Evolutionary conservation across 2,888 invertebrate species (phyloP), one percentile per base, ranked within the genome.

Genomic region (Dichetophora obliterata): DNA sequence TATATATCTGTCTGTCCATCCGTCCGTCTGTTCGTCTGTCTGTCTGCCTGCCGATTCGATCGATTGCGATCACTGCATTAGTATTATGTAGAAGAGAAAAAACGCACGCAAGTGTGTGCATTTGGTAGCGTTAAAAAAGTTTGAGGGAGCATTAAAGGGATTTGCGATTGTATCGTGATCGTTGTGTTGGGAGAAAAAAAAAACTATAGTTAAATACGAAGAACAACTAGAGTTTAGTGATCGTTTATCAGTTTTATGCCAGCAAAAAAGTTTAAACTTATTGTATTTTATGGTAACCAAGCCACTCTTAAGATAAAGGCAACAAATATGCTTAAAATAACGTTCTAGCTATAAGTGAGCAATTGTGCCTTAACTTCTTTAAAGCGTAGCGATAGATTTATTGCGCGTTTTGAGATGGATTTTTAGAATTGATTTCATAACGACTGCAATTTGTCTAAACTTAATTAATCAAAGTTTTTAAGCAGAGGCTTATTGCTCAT

Each of bases 51-150:
- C 31, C 9, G 24, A n/a, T 63, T 31, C 57, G 71, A 71, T 71
- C 57, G 71, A 57, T 71, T n/a, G 37, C 69, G 48, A 43, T 43
- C 43, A 43, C 43, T 59, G 43, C 63, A 63, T 50, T 63, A 73
- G 63, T 31, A 50, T 50, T 59, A 43, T 16, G 63, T 31, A 22
- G 50, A 37, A 54, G 16, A 24, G 24, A 48, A 6, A 22, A 19
- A 54, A 54, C 8, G 22, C 54, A 54, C 54, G 19, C 22, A 54
- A 54, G 22, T 54, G 22, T 54, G 54, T 48, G 34, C 37, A 34
- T 31, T 34, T n/a, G 63, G 3, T 34, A n/a, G 34, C n/a, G 63
- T 34, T 3, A 34, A 31, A 19, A 63, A 27, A 5, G 63, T 22
- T 43, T 27, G 43, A 24, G 66, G 43, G 19, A 37, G 37, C 66